phyloP scores from a whole-genome alignment of 1,140 invertebrate species.

The Drosophila nebulosa region DNA sequence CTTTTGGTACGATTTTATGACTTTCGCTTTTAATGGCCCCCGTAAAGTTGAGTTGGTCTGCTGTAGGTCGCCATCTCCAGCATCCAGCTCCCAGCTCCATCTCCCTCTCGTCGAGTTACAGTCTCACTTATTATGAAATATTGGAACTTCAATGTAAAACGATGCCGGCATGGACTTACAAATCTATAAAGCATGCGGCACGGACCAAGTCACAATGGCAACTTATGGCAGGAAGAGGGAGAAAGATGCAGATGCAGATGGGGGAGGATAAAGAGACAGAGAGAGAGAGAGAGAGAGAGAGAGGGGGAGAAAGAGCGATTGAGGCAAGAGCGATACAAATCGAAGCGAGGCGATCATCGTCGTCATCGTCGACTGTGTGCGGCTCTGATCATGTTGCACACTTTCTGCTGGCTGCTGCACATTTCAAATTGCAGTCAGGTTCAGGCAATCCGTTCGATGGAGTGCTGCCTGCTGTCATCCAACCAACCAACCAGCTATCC shows the following conservation, averaged over 20 bases:
- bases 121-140: constrained; percentile 66
- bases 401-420: constrained; percentile 47
- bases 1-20: constrained; percentile 52
- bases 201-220: constrained; percentile 30
- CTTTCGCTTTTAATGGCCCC: constrained; percentile 71
- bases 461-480: constrained; percentile 57
- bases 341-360: constrained; percentile 66
- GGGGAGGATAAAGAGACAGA: constrained; percentile 12
- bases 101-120: constrained; percentile 17
- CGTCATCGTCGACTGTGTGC: constrained; percentile 1
- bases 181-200: constrained; percentile 72
- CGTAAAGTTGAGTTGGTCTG: constrained; percentile 35
- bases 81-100: no score
- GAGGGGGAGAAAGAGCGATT: no score
- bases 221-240: constrained; percentile 26
- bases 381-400: constrained; percentile 68
- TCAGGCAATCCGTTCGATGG: constrained; percentile 33
- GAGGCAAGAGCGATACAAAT: constrained; percentile 68
- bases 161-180: constrained; percentile 48
- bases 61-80: constrained; percentile 61
- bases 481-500: no score
- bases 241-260: not conserved
- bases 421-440: constrained; percentile 53
- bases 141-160: constrained; percentile 58
- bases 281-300: constrained; percentile 40